Conservation (phyloP, 2,888 invertebrate species). For the Lithophane socia region DNA sequence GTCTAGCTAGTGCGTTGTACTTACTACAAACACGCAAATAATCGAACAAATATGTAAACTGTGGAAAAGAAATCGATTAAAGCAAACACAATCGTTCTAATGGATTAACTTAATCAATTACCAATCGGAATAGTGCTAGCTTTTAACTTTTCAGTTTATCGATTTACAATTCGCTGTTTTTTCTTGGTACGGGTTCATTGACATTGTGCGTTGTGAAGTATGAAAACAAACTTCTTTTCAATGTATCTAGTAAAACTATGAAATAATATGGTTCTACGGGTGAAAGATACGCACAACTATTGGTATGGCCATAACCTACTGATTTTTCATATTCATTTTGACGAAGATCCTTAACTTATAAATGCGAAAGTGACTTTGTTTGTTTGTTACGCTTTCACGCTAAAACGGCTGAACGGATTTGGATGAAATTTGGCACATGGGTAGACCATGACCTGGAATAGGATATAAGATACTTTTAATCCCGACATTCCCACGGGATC, state of each 20-base stretch:
- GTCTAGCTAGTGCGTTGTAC: constrained; percentile 12
- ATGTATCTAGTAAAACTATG: not conserved
- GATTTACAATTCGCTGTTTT: constrained; percentile 37
- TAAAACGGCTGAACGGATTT: too few relatives aligned
- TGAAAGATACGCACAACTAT: not conserved
- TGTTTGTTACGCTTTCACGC: too few relatives aligned
- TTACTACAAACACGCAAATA: not conserved
- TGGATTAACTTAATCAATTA: constrained; percentile 38
- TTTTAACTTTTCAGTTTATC: constrained; percentile 12
- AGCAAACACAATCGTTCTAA: constrained; percentile 22
- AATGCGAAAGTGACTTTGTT: too few relatives aligned
- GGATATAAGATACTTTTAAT: too few relatives aligned
- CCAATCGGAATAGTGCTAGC: not conserved
- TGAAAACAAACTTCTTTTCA: not conserved
- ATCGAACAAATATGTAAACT: constrained; percentile 11
- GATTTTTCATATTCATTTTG: not conserved
- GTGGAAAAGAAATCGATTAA: constrained; percentile 40
- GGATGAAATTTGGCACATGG: too few relatives aligned
- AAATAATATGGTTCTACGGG: not conserved
- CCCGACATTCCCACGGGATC: too few relatives aligned
- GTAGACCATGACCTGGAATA: too few relatives aligned
- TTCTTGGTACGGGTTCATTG: constrained; percentile 6
- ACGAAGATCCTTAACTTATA: not conserved
- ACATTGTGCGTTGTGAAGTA: not conserved
- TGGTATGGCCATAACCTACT: not conserved